Percentiles rank a stretch among this genome's conserved stretches.
Conservation (phyloP, 2,113 vertebrate genomes). For the Chrysemys picta region DNA sequence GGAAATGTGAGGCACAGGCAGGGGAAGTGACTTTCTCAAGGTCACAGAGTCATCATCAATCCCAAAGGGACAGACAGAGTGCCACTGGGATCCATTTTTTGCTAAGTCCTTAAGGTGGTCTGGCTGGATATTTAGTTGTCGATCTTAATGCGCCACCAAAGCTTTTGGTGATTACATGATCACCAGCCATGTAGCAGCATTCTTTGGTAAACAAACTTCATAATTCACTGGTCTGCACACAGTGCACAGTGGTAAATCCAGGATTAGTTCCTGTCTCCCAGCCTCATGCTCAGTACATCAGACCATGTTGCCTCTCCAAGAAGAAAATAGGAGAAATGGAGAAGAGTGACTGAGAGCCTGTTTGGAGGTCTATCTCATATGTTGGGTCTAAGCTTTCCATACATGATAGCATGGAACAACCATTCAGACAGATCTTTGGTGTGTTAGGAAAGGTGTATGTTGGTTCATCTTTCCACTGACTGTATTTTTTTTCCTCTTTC, state of each 20-base stretch:
- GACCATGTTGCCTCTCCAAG: background rate
- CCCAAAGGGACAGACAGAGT: background rate
- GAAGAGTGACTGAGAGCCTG: background rate
- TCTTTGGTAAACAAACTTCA: background rate
- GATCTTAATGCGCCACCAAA: background rate
- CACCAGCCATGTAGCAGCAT: background rate
- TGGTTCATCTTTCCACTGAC: background rate
- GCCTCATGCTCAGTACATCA: background rate
- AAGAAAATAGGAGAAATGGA: background rate
- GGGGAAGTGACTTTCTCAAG: background rate
- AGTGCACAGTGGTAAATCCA: background rate
- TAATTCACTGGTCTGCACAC: background rate
- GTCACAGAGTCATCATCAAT: background rate
- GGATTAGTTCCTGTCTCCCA: background rate
- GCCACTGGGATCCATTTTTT: background rate
- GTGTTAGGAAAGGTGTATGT: background rate
- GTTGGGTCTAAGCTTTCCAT: background rate
- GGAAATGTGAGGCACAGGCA: rapidly evolving
- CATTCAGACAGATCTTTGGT: background rate
- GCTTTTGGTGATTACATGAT: background rate
- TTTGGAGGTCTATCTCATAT: background rate
- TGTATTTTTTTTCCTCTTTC: background rate
- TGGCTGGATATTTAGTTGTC: background rate
- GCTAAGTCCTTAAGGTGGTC: background rate
- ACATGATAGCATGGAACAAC: background rate